Base-by-base conservation (phyloP, 23 tunicate species). In the Phallusia fumigata region DNA sequence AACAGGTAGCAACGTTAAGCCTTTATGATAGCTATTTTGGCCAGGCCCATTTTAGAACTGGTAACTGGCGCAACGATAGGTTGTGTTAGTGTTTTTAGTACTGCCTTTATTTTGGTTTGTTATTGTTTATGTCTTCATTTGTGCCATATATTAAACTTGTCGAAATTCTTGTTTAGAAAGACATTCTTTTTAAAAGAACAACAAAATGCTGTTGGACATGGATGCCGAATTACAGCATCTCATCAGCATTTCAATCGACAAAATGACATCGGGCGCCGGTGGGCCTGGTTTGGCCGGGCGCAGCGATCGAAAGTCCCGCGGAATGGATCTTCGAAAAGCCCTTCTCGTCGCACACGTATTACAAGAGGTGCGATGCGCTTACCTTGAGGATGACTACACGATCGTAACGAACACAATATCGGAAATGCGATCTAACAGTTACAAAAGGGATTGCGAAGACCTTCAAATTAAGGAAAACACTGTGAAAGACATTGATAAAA, bases 271-370 rank as follows among this genome's bases (percentile, higher is more conserved):
- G 81, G 91, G 84, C 52, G 69, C 97, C 31, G 65, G 80, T 30
- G 85, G 86, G 3, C 50, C 76, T 2, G 24, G 51, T 33, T 51
- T 51, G 36, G 65, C 84, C 84, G 86, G 91, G 72, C 91, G 79
- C 45, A 81, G 86, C 73, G 72, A 84, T 33, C 91, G 91, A 32
- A 92, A 87, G 65, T 73, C 89, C 88, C 88, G 88, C 69, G 97
- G 86, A 65, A 77, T 92, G 86, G 97, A 92, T 78, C 81, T 92
- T 65, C 83, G 97, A 12, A 92, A 92, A 80, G 91, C 97, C 91
- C 88, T 92, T 79, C 97, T 92, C 24, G 97, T 92, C 19, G 97
- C 97, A 19, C 97, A 92, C 65, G 87, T 92, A 52, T 77, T 92
- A 58, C 91, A 92, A 65, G 88, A 92, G 22, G 89, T 92, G 36